Conservation (phyloP, 2,797 vertebrate genomes). For the Pangasius djambal region DNA sequence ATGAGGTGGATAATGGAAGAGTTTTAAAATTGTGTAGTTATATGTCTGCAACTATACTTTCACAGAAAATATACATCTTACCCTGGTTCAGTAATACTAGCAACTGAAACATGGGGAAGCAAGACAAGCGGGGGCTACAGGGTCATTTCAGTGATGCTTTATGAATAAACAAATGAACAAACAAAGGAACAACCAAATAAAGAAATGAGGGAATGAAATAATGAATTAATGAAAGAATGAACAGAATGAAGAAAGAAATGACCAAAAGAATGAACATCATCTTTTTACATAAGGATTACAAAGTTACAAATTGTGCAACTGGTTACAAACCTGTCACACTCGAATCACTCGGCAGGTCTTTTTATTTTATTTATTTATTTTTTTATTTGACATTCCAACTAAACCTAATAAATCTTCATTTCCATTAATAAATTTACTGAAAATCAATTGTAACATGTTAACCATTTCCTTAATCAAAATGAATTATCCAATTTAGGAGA, state of each 20-base stretch:
- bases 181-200: neutral
- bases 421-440: neutral
- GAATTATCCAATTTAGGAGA: neutral
- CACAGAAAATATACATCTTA: neutral
- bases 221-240: neutral
- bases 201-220: neutral
- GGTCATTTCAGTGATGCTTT: neutral
- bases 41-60: no score
- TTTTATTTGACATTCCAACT: neutral
- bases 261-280: neutral
- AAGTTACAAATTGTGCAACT: neutral
- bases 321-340: neutral
- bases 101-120: neutral
- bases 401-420: neutral
- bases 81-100: neutral
- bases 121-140: neutral
- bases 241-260: neutral
- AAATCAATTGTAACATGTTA: slow-evolving; percentile 37
- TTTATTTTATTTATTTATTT: neutral
- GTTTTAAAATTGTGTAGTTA: neutral
- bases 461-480: slow-evolving; percentile 6
- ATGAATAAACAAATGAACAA: neutral
- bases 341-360: neutral
- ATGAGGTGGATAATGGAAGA: neutral
- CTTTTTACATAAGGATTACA: neutral